A percentile compares a stretch with the other conserved stretches of the same genome.
Evolutionary conservation across 1,140 invertebrate genomes (phyloP).

Genomic region (Drosophila parvula): DNA sequence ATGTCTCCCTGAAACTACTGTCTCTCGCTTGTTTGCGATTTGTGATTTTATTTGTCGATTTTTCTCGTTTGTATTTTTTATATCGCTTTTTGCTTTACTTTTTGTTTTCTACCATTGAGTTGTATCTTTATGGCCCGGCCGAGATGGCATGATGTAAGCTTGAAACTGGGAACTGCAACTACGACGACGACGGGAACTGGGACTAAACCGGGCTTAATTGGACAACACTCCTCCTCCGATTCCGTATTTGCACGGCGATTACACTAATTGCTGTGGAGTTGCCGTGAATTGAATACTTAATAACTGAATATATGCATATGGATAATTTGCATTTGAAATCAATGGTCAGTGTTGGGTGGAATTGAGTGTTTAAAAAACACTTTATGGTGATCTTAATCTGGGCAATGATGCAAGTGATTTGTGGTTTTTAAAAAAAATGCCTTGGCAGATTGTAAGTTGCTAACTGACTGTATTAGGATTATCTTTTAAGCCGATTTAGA

Average conservation of each 20-base stretch:
- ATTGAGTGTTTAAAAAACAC: constrained; percentile 38
- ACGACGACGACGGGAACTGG: constrained; percentile 18
- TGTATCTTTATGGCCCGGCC: constrained; percentile 39
- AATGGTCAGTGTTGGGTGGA: constrained; percentile 17
- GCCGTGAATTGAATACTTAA: constrained; percentile 38
- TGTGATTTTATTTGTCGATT: constrained; percentile 61
- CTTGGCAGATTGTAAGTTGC: neutral
- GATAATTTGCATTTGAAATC: constrained; percentile 40
- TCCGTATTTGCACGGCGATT: constrained; percentile 47
- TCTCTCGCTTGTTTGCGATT: constrained; percentile 49
- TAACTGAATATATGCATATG: constrained; percentile 41
- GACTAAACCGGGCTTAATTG: constrained; percentile 52
- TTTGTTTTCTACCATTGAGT: constrained; percentile 44
- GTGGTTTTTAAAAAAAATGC: neutral
- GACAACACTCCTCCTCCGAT: constrained; percentile 44
- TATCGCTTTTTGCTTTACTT: constrained; percentile 43
- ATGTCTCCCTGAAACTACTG: constrained; percentile 20
- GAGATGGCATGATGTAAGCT: constrained; percentile 53
- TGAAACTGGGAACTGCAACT: constrained; percentile 16
- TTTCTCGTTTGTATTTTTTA: constrained; percentile 55
- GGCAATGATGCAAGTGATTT: constrained; percentile 5
- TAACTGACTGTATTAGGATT: neutral
- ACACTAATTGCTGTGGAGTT: constrained; percentile 50
- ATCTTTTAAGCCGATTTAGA: neutral
- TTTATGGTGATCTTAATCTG: constrained; percentile 27